Conservation (phyloP, 2,113 vertebrate species). For the Forbesichthys papilliferus region DNA sequence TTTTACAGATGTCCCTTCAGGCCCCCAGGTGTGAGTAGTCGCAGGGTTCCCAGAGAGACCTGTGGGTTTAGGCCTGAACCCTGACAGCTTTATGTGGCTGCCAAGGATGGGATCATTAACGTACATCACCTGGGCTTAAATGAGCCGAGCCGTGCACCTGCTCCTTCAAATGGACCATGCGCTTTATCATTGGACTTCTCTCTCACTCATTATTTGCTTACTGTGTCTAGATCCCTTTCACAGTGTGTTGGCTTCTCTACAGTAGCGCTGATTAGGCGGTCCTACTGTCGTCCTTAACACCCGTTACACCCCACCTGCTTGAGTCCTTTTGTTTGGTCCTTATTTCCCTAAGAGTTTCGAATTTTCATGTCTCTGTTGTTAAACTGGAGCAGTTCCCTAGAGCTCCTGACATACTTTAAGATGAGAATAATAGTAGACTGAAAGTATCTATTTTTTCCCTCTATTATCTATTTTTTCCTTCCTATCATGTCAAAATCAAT, state of each 20-base stretch:
- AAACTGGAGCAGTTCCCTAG: slow-evolving; percentile 72
- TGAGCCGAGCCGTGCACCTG: neutral
- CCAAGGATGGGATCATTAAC: slow-evolving; percentile 33
- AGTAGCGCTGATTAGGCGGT: too few species aligned
- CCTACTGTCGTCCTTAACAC: too few species aligned
- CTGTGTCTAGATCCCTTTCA: neutral
- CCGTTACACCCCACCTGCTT: too few species aligned
- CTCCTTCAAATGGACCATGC: slow-evolving; percentile 11
- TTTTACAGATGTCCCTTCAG: slow-evolving; percentile 51
- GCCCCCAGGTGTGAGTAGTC: slow-evolving; percentile 28
- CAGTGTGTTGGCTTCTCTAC: neutral
- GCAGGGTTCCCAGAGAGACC: slow-evolving; percentile 13
- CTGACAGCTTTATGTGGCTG: slow-evolving; percentile 41
- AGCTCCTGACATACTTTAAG: slow-evolving; percentile 64
- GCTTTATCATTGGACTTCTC: neutral
- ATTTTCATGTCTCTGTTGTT: slow-evolving; percentile 48
- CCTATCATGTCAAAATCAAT: slow-evolving; percentile 53
- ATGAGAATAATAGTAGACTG: slow-evolving; percentile 43
- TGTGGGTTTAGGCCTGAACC: slow-evolving; percentile 24
- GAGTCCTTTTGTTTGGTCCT: slow-evolving; percentile 10
- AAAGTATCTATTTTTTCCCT: slow-evolving; percentile 48
- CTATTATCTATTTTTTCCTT: slow-evolving; percentile 8
- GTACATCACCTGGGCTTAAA: slow-evolving; percentile 16
- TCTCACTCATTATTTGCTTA: neutral
- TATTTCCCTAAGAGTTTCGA: slow-evolving; percentile 41